These are phyloP conservation scores for Tinea semifulvella DNA, from an alignment of 2,888 invertebrate species.

Conservation along the genomic window DNA sequence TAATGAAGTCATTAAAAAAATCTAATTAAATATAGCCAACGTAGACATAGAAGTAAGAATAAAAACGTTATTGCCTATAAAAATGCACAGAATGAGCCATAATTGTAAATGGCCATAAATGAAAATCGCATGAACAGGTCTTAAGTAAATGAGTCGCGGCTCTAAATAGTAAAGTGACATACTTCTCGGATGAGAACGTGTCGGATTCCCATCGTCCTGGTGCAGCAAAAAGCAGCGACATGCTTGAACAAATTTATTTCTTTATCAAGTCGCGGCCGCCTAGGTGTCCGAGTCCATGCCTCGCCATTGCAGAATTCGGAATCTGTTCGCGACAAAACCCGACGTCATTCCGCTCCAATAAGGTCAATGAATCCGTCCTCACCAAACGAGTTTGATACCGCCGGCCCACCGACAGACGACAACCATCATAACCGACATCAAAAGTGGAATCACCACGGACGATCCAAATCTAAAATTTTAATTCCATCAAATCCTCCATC, in stretches of 20 bases:
- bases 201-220: slow-evolving; percentile 12
- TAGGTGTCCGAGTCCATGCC: slow-evolving; percentile 9
- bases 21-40: neutral
- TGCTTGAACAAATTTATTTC: slow-evolving; percentile 26
- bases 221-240: slow-evolving; percentile 21
- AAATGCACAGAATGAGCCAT: neutral
- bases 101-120: neutral
- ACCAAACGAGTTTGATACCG: slow-evolving; percentile 10
- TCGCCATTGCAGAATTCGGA: slow-evolving; percentile 11
- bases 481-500: slow-evolving; percentile 17
- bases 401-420: slow-evolving; percentile 3
- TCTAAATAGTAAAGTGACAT: slow-evolving; percentile 11
- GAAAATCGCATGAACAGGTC: slow-evolving; percentile 1
- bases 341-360: slow-evolving; percentile 11
- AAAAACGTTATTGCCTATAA: neutral
- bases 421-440: slow-evolving; percentile 27
- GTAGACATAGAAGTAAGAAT: neutral
- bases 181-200: neutral
- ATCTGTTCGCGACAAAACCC: slow-evolving; percentile 5
- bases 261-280: slow-evolving; percentile 19
- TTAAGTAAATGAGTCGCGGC: neutral
- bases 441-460: slow-evolving; percentile 29
- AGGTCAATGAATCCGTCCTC: slow-evolving; percentile 12
- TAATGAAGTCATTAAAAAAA: too few species aligned
- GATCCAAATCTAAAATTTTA: slow-evolving; percentile 12